A percentile compares a stretch with the other conserved stretches of the same genome.
Conservation (phyloP, 2,797 vertebrate genomes). For the Pangasius mekongensis region DNA sequence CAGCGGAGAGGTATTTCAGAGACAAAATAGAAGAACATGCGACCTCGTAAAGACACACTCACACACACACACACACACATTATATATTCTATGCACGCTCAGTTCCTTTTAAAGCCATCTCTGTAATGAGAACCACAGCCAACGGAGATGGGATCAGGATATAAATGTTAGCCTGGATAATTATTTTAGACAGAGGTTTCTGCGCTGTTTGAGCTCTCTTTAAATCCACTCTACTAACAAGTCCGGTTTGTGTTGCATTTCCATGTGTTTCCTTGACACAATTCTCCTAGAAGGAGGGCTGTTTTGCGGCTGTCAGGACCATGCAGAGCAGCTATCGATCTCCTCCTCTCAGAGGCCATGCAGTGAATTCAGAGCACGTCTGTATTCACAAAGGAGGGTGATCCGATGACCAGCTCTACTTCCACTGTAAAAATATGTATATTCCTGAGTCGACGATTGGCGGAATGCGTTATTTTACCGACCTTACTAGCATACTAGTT, state of each 20-base stretch:
- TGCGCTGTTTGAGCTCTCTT: neutral
- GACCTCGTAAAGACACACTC: constrained; percentile 26
- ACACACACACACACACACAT: constrained; percentile 39
- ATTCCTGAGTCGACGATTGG: neutral
- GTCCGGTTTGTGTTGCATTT: neutral
- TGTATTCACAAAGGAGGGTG: constrained; percentile 32
- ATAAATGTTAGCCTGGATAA: neutral
- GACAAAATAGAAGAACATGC: constrained; percentile 42
- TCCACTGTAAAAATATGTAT: constrained; percentile 23
- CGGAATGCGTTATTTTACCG: neutral
- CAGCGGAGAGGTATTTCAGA: constrained; percentile 50
- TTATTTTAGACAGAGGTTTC: neutral
- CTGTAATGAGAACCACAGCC: constrained; percentile 63
- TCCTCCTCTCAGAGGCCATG: neutral
- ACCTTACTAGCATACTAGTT: no score
- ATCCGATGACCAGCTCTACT: neutral
- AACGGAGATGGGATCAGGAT: constrained; percentile 46
- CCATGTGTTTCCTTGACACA: neutral
- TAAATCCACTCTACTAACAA: neutral
- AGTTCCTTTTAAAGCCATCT: constrained; percentile 60
- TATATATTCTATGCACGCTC: constrained; percentile 72
- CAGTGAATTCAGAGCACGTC: constrained; percentile 48
- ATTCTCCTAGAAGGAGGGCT: neutral
- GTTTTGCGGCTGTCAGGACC: constrained; percentile 57
- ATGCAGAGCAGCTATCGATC: constrained; percentile 57